Conservation (phyloP, 64 coral and sea anemone genomes). For the Montipora cactus region DNA sequence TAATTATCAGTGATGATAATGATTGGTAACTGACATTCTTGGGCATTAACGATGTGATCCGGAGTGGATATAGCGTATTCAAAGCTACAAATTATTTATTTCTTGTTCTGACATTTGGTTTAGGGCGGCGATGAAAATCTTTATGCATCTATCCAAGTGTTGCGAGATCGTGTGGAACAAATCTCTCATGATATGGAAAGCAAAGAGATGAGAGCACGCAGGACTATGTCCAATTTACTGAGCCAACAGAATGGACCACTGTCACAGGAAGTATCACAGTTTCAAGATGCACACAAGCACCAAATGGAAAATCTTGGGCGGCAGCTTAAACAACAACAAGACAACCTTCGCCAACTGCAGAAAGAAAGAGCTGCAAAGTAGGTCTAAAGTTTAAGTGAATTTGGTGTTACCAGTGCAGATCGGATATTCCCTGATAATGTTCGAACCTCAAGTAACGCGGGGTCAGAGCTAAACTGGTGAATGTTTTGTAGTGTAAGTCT, state of each 20-base stretch:
- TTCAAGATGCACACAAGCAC: conserved; percentile 50
- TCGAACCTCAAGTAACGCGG: too few species aligned
- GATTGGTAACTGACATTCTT: too few species aligned
- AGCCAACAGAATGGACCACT: conserved; percentile 28
- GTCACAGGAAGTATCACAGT: conserved; percentile 38
- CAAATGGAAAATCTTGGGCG: conserved; percentile 75
- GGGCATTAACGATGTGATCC: too few species aligned
- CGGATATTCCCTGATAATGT: too few species aligned
- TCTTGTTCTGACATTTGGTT: neutral
- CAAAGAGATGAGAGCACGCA: conserved; percentile 79
- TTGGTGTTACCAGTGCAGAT: neutral
- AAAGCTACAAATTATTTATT: too few species aligned
- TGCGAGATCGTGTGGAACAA: conserved; percentile 88
- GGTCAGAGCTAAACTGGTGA: too few species aligned
- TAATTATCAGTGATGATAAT: too few species aligned
- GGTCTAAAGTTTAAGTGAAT: neutral
- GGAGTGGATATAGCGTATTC: too few species aligned
- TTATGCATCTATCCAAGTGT: conserved; percentile 97
- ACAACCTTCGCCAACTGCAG: conserved; percentile 62
- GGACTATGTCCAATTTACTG: conserved; percentile 60
- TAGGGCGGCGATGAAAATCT: conserved; percentile 95
- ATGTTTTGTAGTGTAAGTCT: too few species aligned
- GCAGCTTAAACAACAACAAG: conserved; percentile 71
- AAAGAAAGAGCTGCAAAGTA: conserved; percentile 82
- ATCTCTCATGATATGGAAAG: conserved; percentile 90